These are phyloP conservation scores for Amphiura filiformis DNA, from an alignment of 35 echinoderm and acorn worm species.

Conservation along the genomic window DNA sequence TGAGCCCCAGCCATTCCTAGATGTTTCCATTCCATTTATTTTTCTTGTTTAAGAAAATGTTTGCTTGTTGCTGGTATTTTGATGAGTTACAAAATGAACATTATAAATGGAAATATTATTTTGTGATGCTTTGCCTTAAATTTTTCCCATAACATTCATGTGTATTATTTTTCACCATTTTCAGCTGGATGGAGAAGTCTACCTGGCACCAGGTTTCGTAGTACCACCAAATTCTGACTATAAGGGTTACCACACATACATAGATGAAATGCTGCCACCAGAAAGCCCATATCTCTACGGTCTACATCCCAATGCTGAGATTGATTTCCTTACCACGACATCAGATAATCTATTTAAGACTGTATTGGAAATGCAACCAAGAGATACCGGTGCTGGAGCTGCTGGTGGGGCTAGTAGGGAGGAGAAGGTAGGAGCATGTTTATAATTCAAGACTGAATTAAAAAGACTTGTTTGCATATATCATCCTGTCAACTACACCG, in stretches of 20 bases:
- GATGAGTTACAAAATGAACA: no score
- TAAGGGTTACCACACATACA: constrained; percentile 94
- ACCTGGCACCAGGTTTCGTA: constrained; percentile 89
- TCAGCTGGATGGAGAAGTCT: constrained; percentile 88
- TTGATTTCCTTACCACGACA: constrained; percentile 91
- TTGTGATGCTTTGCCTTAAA: neutral
- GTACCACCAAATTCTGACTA: constrained; percentile 96
- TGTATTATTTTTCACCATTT: neutral
- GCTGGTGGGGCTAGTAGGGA: constrained; percentile 85
- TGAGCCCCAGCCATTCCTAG: no score
- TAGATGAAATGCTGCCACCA: constrained; percentile 92
- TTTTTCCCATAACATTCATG: no score
- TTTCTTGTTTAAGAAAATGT: no score
- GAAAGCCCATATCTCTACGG: constrained; percentile 98
- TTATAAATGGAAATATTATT: neutral
- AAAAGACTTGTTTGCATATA: no score
- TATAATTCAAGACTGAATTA: no score
- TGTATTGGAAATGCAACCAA: constrained; percentile 93
- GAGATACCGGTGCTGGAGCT: constrained; percentile 75
- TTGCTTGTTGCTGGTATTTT: no score
- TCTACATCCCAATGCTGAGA: constrained; percentile 97
- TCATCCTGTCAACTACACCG: no score
- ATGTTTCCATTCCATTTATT: no score
- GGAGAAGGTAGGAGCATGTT: constrained; percentile 63
- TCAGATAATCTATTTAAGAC: constrained; percentile 97